These are phyloP conservation scores for Hydrophis major DNA, from an alignment of 2,797 vertebrate species.

Conservation along the genomic window DNA sequence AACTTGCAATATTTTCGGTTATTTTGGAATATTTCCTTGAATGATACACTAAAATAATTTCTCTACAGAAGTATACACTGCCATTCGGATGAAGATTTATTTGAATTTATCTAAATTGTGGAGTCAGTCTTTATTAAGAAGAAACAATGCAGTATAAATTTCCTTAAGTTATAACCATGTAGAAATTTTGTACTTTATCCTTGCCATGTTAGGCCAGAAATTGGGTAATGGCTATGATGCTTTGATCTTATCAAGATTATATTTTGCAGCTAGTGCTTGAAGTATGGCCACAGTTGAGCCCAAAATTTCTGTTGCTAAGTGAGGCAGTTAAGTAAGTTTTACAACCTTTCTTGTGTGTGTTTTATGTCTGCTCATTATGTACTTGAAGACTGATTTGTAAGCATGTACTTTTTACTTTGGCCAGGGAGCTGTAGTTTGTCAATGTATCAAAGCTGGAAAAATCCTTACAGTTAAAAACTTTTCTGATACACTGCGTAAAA, in stretches of 20 bases:
- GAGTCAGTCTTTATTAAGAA: neutral
- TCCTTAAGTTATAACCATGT: neutral
- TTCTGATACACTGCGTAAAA: neutral
- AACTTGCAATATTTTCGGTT: neutral
- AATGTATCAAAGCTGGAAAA: neutral
- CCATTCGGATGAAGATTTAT: neutral
- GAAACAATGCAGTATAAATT: neutral
- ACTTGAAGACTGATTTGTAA: neutral
- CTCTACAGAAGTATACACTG: neutral
- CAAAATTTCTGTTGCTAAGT: too few species aligned
- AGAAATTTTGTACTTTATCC: too few species aligned
- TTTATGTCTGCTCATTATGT: neutral
- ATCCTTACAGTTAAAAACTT: neutral
- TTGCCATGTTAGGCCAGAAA: too few species aligned
- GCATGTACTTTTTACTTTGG: neutral
- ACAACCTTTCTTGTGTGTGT: too few species aligned
- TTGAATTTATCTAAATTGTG: neutral
- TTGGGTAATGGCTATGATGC: too few species aligned
- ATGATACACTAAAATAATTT: neutral
- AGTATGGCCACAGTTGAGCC: too few species aligned
- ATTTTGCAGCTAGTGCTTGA: too few species aligned
- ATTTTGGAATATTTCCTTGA: neutral
- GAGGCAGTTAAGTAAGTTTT: too few species aligned
- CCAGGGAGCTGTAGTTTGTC: neutral
- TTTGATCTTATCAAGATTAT: too few species aligned